Conservation (phyloP, 2,888 invertebrate genomes). For the Volucella bombylans region DNA sequence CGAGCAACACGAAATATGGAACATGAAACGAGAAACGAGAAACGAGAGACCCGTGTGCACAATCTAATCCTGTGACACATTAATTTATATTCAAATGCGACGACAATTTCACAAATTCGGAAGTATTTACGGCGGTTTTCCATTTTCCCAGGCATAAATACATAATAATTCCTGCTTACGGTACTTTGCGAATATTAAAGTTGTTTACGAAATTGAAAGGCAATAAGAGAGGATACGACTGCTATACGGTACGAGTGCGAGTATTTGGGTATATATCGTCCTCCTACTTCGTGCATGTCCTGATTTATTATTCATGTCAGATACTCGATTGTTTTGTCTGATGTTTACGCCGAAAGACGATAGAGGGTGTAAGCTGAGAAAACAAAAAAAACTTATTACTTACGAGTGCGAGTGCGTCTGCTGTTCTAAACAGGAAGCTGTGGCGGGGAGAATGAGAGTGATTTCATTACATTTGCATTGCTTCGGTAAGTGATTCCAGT, state of each 20-base stretch:
- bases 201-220: conserved; percentile 21
- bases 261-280: too few relatives aligned
- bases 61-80: conserved; percentile 11
- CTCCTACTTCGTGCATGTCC: neutral
- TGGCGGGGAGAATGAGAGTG: too few relatives aligned
- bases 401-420: too few relatives aligned
- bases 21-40: too few relatives aligned
- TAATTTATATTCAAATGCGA: conserved; percentile 40
- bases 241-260: too few relatives aligned
- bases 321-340: conserved; percentile 41
- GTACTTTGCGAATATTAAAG: neutral
- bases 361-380: neutral
- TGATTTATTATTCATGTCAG: conserved; percentile 47
- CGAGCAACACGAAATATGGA: neutral
- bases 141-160: conserved; percentile 40
- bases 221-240: neutral
- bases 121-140: conserved; percentile 14
- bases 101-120: conserved; percentile 8
- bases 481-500: too few relatives aligned
- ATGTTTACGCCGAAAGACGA: conserved; percentile 16
- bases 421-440: too few relatives aligned
- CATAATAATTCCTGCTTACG: conserved; percentile 18
- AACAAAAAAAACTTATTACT: too few relatives aligned
- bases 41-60: neutral
- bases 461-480: too few relatives aligned